Percentiles rank a stretch among this genome's conserved stretches.
Evolutionary conservation across 2,113 vertebrate species (phyloP).

Genomic region (Nematolebias whitei): DNA sequence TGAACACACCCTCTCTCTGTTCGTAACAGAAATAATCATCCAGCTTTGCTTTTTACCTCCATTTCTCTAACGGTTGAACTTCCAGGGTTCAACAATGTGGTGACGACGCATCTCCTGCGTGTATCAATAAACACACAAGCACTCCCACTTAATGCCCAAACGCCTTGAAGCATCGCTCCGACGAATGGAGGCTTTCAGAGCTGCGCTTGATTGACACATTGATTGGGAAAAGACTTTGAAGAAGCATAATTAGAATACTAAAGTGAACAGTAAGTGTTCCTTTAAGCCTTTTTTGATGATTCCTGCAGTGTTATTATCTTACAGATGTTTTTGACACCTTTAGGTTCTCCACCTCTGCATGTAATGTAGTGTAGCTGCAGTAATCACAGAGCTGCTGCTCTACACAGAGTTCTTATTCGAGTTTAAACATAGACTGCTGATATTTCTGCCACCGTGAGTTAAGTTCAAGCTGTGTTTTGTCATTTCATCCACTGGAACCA

Average conservation of each 20-base stretch:
- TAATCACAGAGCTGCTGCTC: background rate
- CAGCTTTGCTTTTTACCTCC: background rate
- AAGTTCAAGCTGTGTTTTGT: no score
- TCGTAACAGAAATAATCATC: conserved; percentile 21
- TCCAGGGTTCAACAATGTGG: conserved; percentile 8
- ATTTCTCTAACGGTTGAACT: background rate
- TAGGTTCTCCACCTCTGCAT: conserved; percentile 34
- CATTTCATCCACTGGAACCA: no score
- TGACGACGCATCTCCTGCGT: conserved; percentile 27
- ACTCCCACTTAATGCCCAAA: background rate
- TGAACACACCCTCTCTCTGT: conserved; percentile 18
- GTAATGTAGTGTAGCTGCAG: conserved; percentile 1
- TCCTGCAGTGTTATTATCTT: conserved; percentile 42
- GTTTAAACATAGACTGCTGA: no score
- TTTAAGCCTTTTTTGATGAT: conserved; percentile 51
- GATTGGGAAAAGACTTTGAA: conserved; percentile 62
- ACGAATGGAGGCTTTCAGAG: conserved; percentile 58
- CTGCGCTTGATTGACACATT: conserved; percentile 59
- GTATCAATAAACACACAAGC: conserved; percentile 22
- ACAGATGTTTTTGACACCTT: conserved; percentile 50
- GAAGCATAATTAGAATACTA: conserved; percentile 65
- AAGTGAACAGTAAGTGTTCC: conserved; percentile 45
- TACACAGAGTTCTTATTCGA: no score
- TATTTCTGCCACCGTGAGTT: no score
- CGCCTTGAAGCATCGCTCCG: conserved; percentile 6